Conservation (phyloP, 1,140 invertebrate species). For the Halictus rubicundus region DNA sequence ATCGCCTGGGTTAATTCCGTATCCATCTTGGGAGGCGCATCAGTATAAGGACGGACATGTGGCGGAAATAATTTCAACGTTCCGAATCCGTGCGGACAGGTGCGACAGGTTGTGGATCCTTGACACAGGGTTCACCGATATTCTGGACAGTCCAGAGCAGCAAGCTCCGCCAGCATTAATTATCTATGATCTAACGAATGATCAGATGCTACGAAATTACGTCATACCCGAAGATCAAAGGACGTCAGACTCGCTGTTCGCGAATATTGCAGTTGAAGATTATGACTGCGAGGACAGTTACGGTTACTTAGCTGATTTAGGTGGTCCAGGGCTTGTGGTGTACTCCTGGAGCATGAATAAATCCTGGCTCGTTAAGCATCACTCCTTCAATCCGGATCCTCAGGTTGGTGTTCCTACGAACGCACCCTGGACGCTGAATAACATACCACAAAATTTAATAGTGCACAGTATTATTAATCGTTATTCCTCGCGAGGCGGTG, state of each 20-base stretch:
- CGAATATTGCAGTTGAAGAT: slow-evolving; percentile 88
- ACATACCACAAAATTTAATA: no score
- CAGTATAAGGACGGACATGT: slow-evolving; percentile 75
- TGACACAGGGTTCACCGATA: slow-evolving; percentile 86
- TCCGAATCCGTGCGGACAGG: slow-evolving; percentile 86
- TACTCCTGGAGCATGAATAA: slow-evolving; percentile 85
- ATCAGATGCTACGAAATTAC: slow-evolving; percentile 84
- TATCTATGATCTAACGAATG: slow-evolving; percentile 87
- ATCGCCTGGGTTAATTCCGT: slow-evolving; percentile 86
- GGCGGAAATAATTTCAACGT: slow-evolving; percentile 88
- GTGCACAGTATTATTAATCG: no score
- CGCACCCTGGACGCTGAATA: no score
- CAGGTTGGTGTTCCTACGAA: slow-evolving; percentile 65
- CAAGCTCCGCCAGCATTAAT: slow-evolving; percentile 83
- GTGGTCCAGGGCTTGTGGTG: slow-evolving; percentile 84
- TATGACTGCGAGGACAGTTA: slow-evolving; percentile 84
- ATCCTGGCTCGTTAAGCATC: slow-evolving; percentile 86
- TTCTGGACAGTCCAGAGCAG: slow-evolving; percentile 81
- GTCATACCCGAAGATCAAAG: slow-evolving; percentile 83
- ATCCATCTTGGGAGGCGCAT: slow-evolving; percentile 88
- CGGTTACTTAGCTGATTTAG: slow-evolving; percentile 85
- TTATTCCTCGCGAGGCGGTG: no score
- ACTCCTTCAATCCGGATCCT: slow-evolving; percentile 87
- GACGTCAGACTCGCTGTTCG: slow-evolving; percentile 87
- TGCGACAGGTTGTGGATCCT: slow-evolving; percentile 89